Evolutionary conservation across 2,113 vertebrate genomes (phyloP).

Genomic region (Fregata magnificens): DNA sequence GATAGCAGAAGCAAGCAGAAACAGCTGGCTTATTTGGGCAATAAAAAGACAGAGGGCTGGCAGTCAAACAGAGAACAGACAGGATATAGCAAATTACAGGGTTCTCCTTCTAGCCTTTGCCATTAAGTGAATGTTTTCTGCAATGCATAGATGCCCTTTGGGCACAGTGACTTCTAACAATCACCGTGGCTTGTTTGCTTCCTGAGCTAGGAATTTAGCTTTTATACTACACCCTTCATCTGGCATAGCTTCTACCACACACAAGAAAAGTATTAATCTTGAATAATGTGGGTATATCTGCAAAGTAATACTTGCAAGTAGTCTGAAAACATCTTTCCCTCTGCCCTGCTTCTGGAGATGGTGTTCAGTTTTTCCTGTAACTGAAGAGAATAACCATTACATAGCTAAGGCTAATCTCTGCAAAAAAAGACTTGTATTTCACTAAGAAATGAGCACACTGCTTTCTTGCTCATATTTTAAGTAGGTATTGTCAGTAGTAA

Average conservation of each 20-base stretch:
- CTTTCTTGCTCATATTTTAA: neutral
- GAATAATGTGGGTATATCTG: neutral
- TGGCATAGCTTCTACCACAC: neutral
- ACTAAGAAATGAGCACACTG: accelerated
- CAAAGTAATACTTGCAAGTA: neutral
- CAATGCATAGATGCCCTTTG: constrained; percentile 46
- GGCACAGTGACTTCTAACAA: constrained; percentile 24
- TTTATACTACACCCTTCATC: neutral
- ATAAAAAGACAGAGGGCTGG: constrained; percentile 46
- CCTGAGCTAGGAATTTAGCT: constrained; percentile 29
- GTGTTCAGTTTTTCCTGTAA: neutral
- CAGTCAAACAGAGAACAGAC: constrained; percentile 56
- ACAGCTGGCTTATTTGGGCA: constrained; percentile 53
- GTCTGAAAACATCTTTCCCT: neutral
- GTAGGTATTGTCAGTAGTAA: neutral
- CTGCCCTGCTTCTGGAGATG: neutral
- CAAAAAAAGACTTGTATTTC: neutral
- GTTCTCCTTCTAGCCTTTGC: constrained; percentile 35
- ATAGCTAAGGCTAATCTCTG: neutral
- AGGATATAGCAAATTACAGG: constrained; percentile 55
- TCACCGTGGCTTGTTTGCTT: constrained; percentile 47
- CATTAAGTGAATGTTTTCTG: constrained; percentile 31
- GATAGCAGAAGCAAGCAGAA: constrained; percentile 35
- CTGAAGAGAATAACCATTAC: neutral
- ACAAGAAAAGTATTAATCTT: neutral